Evolutionary conservation across 2,888 invertebrate genomes (phyloP), one percentile per base, ranked within the genome.

Genomic region (Orthonychiurus folsomi): DNA sequence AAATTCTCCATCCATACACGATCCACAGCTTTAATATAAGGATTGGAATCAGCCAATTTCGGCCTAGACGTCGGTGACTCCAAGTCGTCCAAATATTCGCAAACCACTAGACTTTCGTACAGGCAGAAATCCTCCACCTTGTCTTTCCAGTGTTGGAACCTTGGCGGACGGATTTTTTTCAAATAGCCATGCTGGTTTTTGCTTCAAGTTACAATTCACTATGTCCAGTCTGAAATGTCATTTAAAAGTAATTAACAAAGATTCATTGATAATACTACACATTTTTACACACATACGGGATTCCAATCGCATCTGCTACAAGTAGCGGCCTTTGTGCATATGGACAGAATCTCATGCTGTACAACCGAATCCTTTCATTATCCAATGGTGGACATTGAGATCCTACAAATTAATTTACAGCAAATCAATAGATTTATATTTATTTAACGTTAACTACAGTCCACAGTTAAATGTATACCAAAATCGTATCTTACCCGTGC

Each of bases 1-100:
- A 88, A 86, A 70, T 82, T 79, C 73, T 88, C 87, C 12, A 88
- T 81, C 65, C 87, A 77, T 57, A 88, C 80, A 73, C 85, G 84
- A 72, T 89, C 88, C 74, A 86, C 82, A 48, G 88, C 88, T 74
- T 84, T 85, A 69, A 83, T 81, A 60, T 70, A 87, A 9, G 80
- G 79, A 64, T 80, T 78, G 1, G 76, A 73, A 0, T 81, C 78
- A 64, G 79, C 80, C 0, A 83, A 74, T 20, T 78, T 77, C 54
- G 79, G 78, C 23, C 79, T 75, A 0, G 82, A 79, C 73, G 80
- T 83, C 52, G 79, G 77, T n/a, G 37, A 37, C 37, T 37, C 15
- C 37, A n/a, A n/a, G 62, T 83, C 79, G 68, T 84, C 81, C 52
- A 84, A 74, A 73, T 79, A 83, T 64, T 83, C 80, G 27, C 79